Conservation (phyloP, 2,797 vertebrate species). For the Monodelphis domestica region DNA sequence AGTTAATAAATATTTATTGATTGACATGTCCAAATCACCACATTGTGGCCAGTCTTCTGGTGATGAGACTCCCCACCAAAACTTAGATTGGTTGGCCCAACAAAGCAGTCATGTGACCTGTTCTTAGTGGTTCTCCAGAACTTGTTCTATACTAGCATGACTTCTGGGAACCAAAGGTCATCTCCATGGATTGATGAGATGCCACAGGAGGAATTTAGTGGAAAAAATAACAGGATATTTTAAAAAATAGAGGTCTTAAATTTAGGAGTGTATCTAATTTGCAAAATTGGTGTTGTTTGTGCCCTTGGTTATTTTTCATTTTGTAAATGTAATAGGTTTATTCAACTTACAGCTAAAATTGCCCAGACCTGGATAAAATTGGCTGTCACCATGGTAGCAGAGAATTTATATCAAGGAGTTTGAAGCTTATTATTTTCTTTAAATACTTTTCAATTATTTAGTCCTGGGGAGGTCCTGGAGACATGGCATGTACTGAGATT, state of each 20-base stretch:
- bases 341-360: constrained; percentile 70
- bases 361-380: constrained; percentile 60
- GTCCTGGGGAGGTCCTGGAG: constrained; percentile 18
- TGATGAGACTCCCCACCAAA: not conserved
- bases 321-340: constrained; percentile 63
- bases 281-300: constrained; percentile 32
- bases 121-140: not conserved
- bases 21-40: not conserved
- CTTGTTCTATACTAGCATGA: not conserved
- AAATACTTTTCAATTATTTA: constrained; percentile 61
- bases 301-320: constrained; percentile 48
- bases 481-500: constrained; percentile 28
- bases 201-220: not conserved
- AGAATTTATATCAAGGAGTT: constrained; percentile 62
- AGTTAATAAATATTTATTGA: not conserved
- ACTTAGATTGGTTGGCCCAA: not conserved
- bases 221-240: constrained; percentile 13
- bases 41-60: not conserved
- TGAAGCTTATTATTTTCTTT: constrained; percentile 66
- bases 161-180: not conserved
- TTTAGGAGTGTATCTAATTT: constrained; percentile 39
- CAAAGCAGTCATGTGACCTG: not conserved
- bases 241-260: constrained; percentile 8
- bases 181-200: not conserved
- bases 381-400: constrained; percentile 70